Conservation (phyloP, 2,888 invertebrate genomes). For the Phymatocera aterrima region DNA sequence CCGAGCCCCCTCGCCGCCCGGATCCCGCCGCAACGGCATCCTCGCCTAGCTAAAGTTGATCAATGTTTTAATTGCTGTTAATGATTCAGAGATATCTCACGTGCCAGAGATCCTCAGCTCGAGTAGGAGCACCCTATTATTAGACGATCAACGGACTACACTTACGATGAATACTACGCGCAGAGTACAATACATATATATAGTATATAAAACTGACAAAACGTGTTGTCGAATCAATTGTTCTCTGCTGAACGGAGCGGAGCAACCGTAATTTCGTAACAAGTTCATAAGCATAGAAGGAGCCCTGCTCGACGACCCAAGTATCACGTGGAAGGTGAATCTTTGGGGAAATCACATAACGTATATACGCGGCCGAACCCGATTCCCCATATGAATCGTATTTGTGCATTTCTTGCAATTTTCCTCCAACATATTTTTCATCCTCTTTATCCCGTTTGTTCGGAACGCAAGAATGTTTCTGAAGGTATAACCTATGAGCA, state of each 20-base stretch:
- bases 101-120: constrained; percentile 48
- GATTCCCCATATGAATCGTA: too few species aligned
- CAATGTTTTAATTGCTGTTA: constrained; percentile 64
- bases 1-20: constrained; percentile 52
- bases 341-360: too few species aligned
- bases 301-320: not conserved
- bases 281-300: not conserved
- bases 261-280: constrained; percentile 38
- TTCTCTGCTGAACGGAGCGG: constrained; percentile 23
- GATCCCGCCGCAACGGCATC: constrained; percentile 52
- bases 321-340: too few species aligned
- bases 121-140: constrained; percentile 39
- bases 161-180: too few species aligned
- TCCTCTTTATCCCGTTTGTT: too few species aligned
- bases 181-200: not conserved
- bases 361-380: too few species aligned
- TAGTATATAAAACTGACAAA: constrained; percentile 26
- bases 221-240: constrained; percentile 42
- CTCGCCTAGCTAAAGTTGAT: constrained; percentile 53
- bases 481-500: too few species aligned
- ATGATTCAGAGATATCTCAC: constrained; percentile 59
- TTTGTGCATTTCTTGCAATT: too few species aligned
- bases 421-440: too few species aligned
- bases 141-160: constrained; percentile 39
- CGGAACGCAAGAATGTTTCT: too few species aligned